Conservation (phyloP, 2,113 vertebrate genomes). For the Zosterops lateralis region DNA sequence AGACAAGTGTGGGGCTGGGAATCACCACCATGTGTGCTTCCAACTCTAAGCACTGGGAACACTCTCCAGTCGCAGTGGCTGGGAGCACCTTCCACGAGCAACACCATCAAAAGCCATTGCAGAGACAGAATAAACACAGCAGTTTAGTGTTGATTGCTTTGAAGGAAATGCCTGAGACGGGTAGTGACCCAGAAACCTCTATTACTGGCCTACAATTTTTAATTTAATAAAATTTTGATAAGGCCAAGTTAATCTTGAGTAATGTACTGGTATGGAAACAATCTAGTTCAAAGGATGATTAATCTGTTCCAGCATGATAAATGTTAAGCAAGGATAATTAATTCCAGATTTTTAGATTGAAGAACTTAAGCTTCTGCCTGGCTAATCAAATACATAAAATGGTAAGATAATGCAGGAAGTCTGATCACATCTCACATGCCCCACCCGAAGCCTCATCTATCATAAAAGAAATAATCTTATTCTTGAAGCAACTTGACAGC, state of each 20-base stretch:
- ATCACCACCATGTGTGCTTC: not conserved
- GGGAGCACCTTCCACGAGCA: not conserved
- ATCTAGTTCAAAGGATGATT: conserved; percentile 49
- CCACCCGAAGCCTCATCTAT: not conserved
- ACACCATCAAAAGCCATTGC: not conserved
- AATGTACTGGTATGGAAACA: conserved; percentile 32
- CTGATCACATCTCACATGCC: not conserved
- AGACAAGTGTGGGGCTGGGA: not conserved
- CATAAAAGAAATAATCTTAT: not conserved
- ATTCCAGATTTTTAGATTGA: conserved; percentile 42
- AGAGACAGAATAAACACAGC: not conserved
- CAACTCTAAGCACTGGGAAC: not conserved
- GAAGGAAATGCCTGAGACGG: not conserved
- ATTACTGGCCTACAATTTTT: not conserved
- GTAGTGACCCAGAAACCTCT: not conserved
- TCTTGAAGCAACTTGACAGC: not conserved
- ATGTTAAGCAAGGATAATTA: conserved; percentile 46
- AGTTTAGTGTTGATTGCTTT: not conserved
- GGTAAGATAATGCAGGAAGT: conserved; percentile 32
- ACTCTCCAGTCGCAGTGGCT: not conserved
- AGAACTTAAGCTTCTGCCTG: conserved; percentile 28
- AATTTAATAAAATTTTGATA: conserved; percentile 22
- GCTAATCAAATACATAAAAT: conserved; percentile 27
- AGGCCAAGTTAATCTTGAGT: conserved; percentile 22
- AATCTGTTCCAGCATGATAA: conserved; percentile 30